Percentiles rank a stretch among this genome's conserved stretches.
These are phyloP conservation scores for Elgaria multicarinata DNA, from an alignment of 2,113 vertebrate genomes.

Conservation along the genomic window DNA sequence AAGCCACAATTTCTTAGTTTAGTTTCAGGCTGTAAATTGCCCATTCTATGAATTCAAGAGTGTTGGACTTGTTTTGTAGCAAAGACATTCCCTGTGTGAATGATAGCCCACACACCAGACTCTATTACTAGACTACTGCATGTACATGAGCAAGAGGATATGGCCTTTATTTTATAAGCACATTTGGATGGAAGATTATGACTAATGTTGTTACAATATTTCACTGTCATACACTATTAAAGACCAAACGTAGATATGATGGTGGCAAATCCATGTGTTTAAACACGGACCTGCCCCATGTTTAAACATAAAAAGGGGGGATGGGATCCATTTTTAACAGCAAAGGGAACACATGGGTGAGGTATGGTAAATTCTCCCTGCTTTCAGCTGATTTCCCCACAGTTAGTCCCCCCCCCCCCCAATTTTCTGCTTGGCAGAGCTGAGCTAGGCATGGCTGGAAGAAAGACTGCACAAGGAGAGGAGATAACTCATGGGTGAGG, in stretches of 20 bases:
- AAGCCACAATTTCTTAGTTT: conserved; percentile 39
- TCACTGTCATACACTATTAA: too few species aligned
- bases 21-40: conserved; percentile 17
- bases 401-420: neutral
- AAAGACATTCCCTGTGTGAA: conserved; percentile 15
- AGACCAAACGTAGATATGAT: too few species aligned
- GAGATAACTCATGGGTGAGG: too few species aligned
- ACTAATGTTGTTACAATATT: too few species aligned
- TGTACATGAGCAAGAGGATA: too few species aligned
- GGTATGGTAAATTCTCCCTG: neutral
- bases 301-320: too few species aligned
- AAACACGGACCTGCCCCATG: too few species aligned
- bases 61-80: neutral
- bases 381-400: neutral
- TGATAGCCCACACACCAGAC: conserved; percentile 13
- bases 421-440: neutral
- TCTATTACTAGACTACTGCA: too few species aligned
- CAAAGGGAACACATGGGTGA: neutral
- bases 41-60: neutral
- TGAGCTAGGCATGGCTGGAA: neutral
- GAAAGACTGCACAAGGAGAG: too few species aligned
- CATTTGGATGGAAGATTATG: neutral
- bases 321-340: neutral
- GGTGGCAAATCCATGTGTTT: too few species aligned
- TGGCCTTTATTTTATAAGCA: neutral